These are phyloP conservation scores for Beroe ovata DNA, from an alignment of 37 sponge, comb jelly and placozoan species.

Conservation along the genomic window DNA sequence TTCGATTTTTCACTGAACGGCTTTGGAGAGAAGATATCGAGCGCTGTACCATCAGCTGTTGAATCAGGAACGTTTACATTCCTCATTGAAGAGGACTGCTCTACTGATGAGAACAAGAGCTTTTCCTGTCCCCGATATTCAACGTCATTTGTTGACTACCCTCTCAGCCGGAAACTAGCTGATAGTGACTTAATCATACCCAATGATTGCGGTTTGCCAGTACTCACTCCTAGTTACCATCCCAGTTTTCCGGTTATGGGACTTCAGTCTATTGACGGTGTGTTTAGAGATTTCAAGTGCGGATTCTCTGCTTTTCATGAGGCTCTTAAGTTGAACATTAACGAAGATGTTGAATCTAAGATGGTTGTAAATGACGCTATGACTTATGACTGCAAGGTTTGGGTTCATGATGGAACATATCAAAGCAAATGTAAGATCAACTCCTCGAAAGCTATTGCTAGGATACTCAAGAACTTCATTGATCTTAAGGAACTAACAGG, in stretches of 20 bases:
- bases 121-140: slow-evolving; percentile 1
- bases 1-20: background rate
- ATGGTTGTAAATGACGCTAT: slow-evolving; percentile 48
- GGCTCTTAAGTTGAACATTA: slow-evolving; percentile 18
- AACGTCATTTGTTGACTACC: slow-evolving; percentile 28
- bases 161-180: slow-evolving; percentile 15
- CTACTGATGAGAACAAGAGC: background rate
- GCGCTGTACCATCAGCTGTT: slow-evolving; percentile 4
- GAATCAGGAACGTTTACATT: slow-evolving; percentile 20
- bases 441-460: background rate
- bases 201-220: background rate
- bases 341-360: slow-evolving; percentile 11
- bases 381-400: slow-evolving; percentile 14
- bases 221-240: background rate
- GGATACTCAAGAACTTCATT: slow-evolving; percentile 34
- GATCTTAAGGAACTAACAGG: slow-evolving; percentile 47
- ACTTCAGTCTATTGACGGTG: background rate
- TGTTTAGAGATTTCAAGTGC: slow-evolving; percentile 37
- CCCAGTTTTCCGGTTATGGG: slow-evolving; percentile 52
- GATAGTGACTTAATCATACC: slow-evolving; percentile 13
- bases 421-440: slow-evolving; percentile 9
- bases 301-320: slow-evolving; percentile 49
- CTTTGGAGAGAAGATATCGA: background rate
- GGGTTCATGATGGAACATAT: slow-evolving; percentile 50
- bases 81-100: background rate